Conservation (phyloP, 2,888 invertebrate species). For the Eupeodes luniger region DNA sequence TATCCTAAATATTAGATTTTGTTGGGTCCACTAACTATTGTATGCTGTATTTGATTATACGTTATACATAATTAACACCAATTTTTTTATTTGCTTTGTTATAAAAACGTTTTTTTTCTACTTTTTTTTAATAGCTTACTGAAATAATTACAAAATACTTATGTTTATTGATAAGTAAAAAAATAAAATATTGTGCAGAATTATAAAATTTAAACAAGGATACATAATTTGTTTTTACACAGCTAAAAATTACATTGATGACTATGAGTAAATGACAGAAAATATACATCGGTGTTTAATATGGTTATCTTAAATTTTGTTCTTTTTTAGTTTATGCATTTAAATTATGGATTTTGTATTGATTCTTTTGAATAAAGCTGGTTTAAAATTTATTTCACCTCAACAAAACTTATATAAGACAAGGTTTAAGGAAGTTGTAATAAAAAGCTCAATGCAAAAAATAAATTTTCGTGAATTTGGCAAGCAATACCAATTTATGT, state of each 20-base stretch:
- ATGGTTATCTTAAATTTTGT: not conserved
- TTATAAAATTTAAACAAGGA: conserved; percentile 7
- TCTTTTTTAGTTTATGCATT: not conserved
- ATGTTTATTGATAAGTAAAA: conserved; percentile 34
- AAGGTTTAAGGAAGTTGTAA: too few relatives aligned
- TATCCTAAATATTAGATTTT: conserved; percentile 33
- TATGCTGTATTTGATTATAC: conserved; percentile 56
- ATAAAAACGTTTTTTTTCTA: conserved; percentile 17
- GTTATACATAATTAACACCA: conserved; percentile 48
- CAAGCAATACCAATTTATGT: too few relatives aligned
- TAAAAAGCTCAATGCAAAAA: too few relatives aligned
- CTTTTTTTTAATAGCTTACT: conserved; percentile 27
- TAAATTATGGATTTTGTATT: not conserved
- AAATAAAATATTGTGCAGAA: conserved; percentile 68
- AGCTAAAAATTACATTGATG: conserved; percentile 4
- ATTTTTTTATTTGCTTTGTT: conserved; percentile 37
- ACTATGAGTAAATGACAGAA: conserved; percentile 1
- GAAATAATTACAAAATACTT: conserved; percentile 60
- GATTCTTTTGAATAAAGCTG: not conserved
- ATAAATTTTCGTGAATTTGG: too few relatives aligned
- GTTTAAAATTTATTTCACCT: too few relatives aligned
- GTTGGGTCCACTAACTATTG: conserved; percentile 68
- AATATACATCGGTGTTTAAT: conserved; percentile 16
- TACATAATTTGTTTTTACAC: not conserved
- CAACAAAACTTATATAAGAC: too few relatives aligned